These are phyloP conservation scores for Lordiphosa fenestrarum DNA, from an alignment of 2,888 invertebrate genomes.

Conservation along the genomic window DNA sequence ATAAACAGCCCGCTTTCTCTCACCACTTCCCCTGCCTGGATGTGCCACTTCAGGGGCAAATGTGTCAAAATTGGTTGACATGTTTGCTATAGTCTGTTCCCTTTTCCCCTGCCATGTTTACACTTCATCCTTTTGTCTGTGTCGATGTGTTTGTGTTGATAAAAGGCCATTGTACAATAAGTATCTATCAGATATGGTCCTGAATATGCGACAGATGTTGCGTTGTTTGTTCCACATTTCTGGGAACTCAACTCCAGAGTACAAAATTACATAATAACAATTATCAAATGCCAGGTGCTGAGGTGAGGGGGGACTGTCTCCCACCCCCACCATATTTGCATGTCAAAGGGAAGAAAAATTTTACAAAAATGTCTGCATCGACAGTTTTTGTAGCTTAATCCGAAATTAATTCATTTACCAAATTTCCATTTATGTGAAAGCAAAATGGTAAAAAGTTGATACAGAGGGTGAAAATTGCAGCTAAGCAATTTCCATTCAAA, in stretches of 20 bases:
- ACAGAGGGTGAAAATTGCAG: constrained; percentile 40
- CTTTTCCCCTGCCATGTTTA: constrained; percentile 51
- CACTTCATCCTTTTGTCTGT: constrained; percentile 63
- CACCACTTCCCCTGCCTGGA: constrained; percentile 17
- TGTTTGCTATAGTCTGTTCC: constrained; percentile 52
- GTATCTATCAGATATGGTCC: constrained; percentile 44
- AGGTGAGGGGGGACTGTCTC: no score
- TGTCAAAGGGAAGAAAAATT: constrained; percentile 20
- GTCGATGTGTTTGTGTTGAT: constrained; percentile 42
- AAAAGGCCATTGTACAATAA: constrained; percentile 26
- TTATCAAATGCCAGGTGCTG: constrained; percentile 30
- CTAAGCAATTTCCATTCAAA: constrained; percentile 51
- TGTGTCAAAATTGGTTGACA: constrained; percentile 68
- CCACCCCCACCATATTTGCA: constrained; percentile 41
- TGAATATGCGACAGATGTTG: constrained; percentile 47
- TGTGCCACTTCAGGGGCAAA: constrained; percentile 63
- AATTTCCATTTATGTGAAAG: neutral
- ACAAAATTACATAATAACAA: constrained; percentile 39
- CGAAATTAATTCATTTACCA: constrained; percentile 60
- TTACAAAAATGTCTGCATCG: neutral
- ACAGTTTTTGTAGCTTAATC: constrained; percentile 23
- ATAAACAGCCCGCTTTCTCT: constrained; percentile 9
- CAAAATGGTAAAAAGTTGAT: constrained; percentile 11
- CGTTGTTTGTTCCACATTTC: constrained; percentile 40
- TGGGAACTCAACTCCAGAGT: constrained; percentile 28